Conservation (phyloP, 2,888 invertebrate species). For the Caenorhabditis panamensis region DNA sequence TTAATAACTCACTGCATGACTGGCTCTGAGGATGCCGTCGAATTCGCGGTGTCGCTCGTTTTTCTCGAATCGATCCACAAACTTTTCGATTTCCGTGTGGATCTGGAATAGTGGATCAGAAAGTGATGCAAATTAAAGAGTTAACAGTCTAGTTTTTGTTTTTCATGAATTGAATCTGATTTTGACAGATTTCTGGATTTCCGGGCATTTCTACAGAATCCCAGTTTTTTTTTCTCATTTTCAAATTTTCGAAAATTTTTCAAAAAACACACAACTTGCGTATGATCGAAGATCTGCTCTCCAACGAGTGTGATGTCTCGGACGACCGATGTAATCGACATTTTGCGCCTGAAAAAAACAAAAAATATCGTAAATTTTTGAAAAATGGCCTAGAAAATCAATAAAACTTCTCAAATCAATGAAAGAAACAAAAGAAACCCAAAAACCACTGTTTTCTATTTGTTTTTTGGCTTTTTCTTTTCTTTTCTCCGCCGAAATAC, state of each 20-base stretch:
- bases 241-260: slow-evolving; percentile 9
- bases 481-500: too few relatives aligned
- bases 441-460: slow-evolving; percentile 2
- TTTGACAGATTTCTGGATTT: slow-evolving; percentile 1
- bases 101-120: too few relatives aligned
- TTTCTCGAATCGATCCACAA: slow-evolving; percentile 69
- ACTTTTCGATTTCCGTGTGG: slow-evolving; percentile 62
- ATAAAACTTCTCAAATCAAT: neutral
- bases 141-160: neutral
- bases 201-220: too few relatives aligned
- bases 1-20: slow-evolving; percentile 65
- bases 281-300: slow-evolving; percentile 69
- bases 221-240: too few relatives aligned
- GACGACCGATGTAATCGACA: slow-evolving; percentile 62
- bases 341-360: too few relatives aligned
- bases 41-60: slow-evolving; percentile 72
- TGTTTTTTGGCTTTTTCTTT: slow-evolving; percentile 28
- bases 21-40: slow-evolving; percentile 71
- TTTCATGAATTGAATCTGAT: neutral
- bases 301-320: slow-evolving; percentile 64
- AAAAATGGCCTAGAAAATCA: neutral
- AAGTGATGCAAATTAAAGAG: neutral
- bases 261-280: slow-evolving; percentile 50
- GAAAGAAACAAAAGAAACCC: neutral
- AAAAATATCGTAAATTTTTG: neutral